Conservation (phyloP, 1,140 invertebrate genomes). For the Periplaneta americana region DNA sequence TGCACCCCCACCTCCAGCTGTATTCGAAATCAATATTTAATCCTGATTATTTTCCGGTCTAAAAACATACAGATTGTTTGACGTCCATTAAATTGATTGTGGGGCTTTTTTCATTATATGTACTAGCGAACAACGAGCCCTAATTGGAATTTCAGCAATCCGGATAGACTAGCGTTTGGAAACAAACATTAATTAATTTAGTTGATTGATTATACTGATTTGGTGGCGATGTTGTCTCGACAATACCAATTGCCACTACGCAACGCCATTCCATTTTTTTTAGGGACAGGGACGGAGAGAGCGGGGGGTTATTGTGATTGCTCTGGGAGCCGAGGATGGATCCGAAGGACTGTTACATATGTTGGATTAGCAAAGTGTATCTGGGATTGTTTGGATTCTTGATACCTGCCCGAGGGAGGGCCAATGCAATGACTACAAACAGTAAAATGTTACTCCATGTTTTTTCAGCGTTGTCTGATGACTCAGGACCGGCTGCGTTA, state of each 20-base stretch:
- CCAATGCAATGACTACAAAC: too few relatives aligned
- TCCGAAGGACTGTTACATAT: background rate
- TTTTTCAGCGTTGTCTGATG: too few relatives aligned
- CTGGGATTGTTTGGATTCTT: background rate
- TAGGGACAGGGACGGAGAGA: background rate
- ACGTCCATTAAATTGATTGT: slow-evolving; percentile 18
- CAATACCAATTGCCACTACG: slow-evolving; percentile 3
- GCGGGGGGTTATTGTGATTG: too few relatives aligned
- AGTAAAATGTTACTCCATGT: too few relatives aligned
- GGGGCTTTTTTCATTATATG: background rate
- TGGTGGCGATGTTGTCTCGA: slow-evolving; percentile 11
- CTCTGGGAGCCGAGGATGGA: background rate
- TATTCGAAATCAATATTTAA: slow-evolving; percentile 19
- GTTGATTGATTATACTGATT: slow-evolving; percentile 17
- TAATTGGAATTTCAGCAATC: slow-evolving; percentile 16
- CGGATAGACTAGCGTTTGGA: slow-evolving; percentile 7
- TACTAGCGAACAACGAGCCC: background rate
- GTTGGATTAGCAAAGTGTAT: background rate
- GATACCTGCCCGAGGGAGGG: background rate
- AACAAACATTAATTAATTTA: slow-evolving; percentile 18
- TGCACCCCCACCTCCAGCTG: background rate
- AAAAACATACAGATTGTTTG: slow-evolving; percentile 16
- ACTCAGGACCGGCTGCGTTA: too few relatives aligned
- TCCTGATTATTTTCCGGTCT: slow-evolving; percentile 18
- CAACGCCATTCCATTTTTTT: background rate